Evolutionary conservation across 2,888 invertebrate species (phyloP).

Genomic region (Stegophylla sp.): DNA sequence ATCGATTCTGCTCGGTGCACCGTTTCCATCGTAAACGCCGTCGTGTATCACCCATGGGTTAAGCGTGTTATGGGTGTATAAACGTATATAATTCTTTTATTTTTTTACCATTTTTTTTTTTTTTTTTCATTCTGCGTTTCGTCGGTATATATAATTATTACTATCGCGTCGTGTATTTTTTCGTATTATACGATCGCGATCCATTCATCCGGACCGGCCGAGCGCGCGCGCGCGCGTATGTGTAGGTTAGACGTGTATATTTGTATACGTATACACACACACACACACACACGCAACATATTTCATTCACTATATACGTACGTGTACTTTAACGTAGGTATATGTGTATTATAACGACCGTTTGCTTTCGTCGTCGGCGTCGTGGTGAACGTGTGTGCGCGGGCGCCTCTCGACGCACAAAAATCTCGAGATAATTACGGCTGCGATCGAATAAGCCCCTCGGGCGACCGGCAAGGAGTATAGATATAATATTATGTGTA

Average conservation of each 20-base stretch:
- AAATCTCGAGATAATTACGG: conserved; percentile 22
- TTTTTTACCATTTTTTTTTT: too few species aligned
- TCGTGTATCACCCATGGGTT: too few species aligned
- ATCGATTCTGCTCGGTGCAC: too few species aligned
- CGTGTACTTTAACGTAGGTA: too few species aligned
- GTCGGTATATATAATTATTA: background rate
- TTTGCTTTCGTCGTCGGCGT: background rate
- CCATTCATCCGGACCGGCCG: background rate
- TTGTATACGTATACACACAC: background rate
- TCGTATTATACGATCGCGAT: background rate
- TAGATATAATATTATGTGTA: too few species aligned
- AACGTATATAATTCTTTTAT: too few species aligned
- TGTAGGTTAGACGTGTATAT: background rate
- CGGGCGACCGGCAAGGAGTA: conserved; percentile 9
- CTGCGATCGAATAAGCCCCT: background rate
- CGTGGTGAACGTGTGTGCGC: background rate
- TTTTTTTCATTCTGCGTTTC: too few species aligned
- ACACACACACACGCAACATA: background rate
- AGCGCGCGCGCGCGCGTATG: background rate
- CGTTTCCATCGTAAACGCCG: too few species aligned
- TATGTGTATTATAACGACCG: background rate
- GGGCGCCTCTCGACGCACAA: background rate
- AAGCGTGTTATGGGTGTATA: too few species aligned
- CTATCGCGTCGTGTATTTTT: background rate
- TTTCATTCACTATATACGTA: background rate